A percentile compares a stretch with the other conserved stretches of the same genome.
Conservation (phyloP, 2,888 invertebrate genomes). For the Heliconius ismenius region DNA sequence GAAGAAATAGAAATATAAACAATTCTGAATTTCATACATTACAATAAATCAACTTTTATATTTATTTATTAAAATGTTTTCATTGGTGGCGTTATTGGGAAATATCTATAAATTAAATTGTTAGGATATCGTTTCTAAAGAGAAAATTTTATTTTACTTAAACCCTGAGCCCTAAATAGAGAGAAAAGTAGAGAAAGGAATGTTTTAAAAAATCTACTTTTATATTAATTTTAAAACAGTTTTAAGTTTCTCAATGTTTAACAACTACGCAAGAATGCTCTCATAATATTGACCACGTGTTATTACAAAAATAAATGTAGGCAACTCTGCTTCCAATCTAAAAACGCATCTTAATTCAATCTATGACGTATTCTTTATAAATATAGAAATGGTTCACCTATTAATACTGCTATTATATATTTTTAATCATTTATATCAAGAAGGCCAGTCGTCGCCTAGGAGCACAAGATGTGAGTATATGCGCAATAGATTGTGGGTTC, state of each 20-base stretch:
- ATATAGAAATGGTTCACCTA: conserved; percentile 13
- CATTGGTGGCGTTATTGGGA: neutral
- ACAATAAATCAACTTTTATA: too few species aligned
- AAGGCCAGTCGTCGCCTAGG: neutral
- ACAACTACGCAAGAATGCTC: neutral
- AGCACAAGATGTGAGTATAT: neutral
- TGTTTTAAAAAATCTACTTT: neutral
- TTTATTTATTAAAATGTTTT: too few species aligned
- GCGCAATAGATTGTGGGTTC: neutral
- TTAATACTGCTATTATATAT: neutral
- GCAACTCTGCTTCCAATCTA: conserved; percentile 13
- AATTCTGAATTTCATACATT: too few species aligned
- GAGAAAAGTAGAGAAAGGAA: neutral
- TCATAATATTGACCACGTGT: conserved; percentile 20
- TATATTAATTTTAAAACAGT: neutral
- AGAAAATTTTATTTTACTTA: neutral
- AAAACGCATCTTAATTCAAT: conserved; percentile 15
- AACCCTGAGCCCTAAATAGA: neutral
- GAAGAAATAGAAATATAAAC: too few species aligned
- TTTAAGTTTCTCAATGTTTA: neutral
- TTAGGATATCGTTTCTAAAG: too few species aligned
- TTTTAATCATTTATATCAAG: neutral
- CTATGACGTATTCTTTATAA: conserved; percentile 4
- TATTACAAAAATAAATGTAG: conserved; percentile 20
- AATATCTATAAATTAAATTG: neutral